Base-by-base conservation (phyloP, 1,140 invertebrate genomes). In the Drosophila setifemur region DNA sequence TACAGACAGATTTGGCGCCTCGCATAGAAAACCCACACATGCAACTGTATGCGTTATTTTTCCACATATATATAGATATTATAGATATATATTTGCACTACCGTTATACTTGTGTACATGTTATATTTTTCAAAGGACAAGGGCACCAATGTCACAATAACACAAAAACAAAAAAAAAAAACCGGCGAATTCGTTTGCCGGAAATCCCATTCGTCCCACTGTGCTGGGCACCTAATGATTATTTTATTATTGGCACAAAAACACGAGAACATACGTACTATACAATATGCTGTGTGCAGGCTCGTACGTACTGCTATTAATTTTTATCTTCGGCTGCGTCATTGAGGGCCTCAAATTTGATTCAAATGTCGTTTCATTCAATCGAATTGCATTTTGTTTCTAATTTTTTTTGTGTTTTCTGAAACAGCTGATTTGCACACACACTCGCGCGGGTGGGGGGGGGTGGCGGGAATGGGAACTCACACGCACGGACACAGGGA, bases 261-360 rank as follows among this genome's bases (percentile, higher is more conserved):
- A 19, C n/a, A 14, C 3, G 12, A 37, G 5, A 12, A 35, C 3
- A 9, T 39, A 18, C 21, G 33, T 9, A 23, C 14, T 37, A 37
- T 37, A 61, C 7, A 42, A 29, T 21, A 31, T 31, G 0, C 25
- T 21, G 19, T n/a, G 18, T n/a, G n/a, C n/a, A n/a, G n/a, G n/a
- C n/a, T n/a, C n/a, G n/a, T n/a, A n/a, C n/a, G 9, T 12, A 29
- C 35, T 60, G 11, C 8, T 58, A 33, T 26, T 61, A 35, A 53
- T 28, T 21, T 50, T 61, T 58, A 58, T 60, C 14, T 55, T 11
- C 26, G 11, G 16, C 37, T 58, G 57, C 53, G 57, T 61, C 53
- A 61, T 58, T 19, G 26, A 19, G 48, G 1, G 6, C 18, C 33
- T 11, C 33, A 4, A 53, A 57, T 49, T 43, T 58, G 11, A 43